phyloP scores from a whole-genome alignment of 2,113 vertebrate species.

The Urocolius indicus region DNA sequence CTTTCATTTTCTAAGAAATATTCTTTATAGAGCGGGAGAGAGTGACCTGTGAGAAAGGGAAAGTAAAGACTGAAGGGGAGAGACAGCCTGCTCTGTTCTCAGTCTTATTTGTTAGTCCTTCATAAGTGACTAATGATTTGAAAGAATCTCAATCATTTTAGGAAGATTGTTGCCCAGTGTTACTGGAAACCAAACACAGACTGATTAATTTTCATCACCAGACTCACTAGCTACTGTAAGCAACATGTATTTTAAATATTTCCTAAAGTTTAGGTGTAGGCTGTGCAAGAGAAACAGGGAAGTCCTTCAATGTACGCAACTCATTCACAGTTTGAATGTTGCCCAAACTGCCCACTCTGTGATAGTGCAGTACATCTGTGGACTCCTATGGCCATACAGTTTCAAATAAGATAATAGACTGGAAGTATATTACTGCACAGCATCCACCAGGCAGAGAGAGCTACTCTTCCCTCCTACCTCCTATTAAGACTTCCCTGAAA shows the following conservation, averaged over 20 bases:
- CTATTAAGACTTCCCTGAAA: not conserved
- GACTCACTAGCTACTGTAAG: not conserved
- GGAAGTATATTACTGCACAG: not conserved
- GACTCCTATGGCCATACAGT: not conserved
- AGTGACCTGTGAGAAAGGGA: not conserved
- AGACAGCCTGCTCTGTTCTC: not conserved
- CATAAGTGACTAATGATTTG: not conserved
- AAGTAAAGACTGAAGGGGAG: not conserved
- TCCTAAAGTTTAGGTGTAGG: not conserved
- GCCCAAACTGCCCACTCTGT: not conserved
- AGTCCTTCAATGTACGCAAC: not conserved
- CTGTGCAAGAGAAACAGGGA: not conserved
- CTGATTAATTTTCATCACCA: not conserved
- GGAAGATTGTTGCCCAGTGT: not conserved
- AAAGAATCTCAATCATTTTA: not conserved
- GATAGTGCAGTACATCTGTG: not conserved
- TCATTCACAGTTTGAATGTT: not conserved
- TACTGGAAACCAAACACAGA: not conserved
- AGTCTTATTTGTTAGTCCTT: not conserved
- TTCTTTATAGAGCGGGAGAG: not conserved
- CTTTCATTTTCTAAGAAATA: not conserved
- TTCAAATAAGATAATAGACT: not conserved
- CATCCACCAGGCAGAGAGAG: rapidly evolving
- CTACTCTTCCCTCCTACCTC: not conserved
- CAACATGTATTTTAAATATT: not conserved